Percentiles rank a stretch among this genome's conserved stretches.
Conservation (phyloP, 2,888 invertebrate species). For the Byasa hedistus region DNA sequence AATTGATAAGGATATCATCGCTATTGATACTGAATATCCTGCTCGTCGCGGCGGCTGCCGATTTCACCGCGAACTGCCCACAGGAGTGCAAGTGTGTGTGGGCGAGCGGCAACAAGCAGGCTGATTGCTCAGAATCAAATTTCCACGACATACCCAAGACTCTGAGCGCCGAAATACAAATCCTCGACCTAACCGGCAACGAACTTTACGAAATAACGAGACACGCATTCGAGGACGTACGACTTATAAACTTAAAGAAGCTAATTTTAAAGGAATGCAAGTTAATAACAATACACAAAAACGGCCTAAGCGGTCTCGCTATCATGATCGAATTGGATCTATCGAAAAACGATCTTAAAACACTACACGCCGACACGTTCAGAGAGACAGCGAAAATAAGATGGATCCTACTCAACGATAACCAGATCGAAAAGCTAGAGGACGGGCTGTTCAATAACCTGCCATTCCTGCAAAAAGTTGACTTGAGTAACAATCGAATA, state of each 20-base stretch:
- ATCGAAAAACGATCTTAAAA: conserved; percentile 85
- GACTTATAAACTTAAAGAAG: conserved; percentile 89
- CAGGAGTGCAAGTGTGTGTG: conserved; percentile 89
- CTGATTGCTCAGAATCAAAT: conserved; percentile 86
- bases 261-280: conserved; percentile 87
- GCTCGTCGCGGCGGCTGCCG: conserved; percentile 56
- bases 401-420: conserved; percentile 86
- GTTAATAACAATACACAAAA: conserved; percentile 84
- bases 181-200: conserved; percentile 86
- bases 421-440: conserved; percentile 85
- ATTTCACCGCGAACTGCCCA: conserved; percentile 82
- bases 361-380: conserved; percentile 85
- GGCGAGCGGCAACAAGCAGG: conserved; percentile 91
- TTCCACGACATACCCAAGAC: conserved; percentile 85
- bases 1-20: conserved; percentile 42
- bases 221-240: conserved; percentile 84
- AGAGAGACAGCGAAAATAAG: conserved; percentile 85
- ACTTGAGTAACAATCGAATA: conserved; percentile 87
- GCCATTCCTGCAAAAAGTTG: conserved; percentile 86
- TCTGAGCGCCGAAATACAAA: conserved; percentile 85
- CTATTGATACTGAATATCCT: conserved; percentile 48
- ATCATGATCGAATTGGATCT: conserved; percentile 91
- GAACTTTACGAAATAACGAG: conserved; percentile 82
- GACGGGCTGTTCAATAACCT: conserved; percentile 88
- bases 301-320: conserved; percentile 86